Percentiles rank a stretch among this genome's conserved stretches.
Evolutionary conservation across 2,113 vertebrate genomes (phyloP).

Genomic region (Choloepus hoffmanni): DNA sequence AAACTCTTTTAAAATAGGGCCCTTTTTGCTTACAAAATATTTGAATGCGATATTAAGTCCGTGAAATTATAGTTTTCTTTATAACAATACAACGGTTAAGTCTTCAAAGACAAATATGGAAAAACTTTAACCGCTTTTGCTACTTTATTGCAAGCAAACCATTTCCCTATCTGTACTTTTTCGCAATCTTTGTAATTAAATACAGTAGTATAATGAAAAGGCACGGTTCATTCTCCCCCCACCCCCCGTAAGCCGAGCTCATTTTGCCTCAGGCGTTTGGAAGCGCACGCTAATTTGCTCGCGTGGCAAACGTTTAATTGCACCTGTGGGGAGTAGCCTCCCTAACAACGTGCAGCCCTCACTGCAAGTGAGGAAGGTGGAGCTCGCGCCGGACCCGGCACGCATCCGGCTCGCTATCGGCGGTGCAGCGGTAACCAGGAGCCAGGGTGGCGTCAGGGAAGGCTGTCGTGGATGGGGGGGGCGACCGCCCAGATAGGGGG

Average conservation of each 20-base stretch:
- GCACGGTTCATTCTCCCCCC: neutral
- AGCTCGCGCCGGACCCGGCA: neutral
- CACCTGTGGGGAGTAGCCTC: slow-evolving; percentile 44
- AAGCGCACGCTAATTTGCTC: slow-evolving; percentile 55
- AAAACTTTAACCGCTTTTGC: slow-evolving; percentile 47
- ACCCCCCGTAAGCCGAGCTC: neutral
- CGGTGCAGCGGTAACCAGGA: accelerated
- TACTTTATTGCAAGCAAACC: slow-evolving; percentile 66
- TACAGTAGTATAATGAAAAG: neutral
- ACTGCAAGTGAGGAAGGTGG: neutral
- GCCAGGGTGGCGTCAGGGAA: neutral
- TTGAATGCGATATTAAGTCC: slow-evolving; percentile 3
- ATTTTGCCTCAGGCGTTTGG: neutral
- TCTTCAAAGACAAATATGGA: slow-evolving; percentile 60
- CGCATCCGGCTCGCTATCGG: neutral
- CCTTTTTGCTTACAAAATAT: slow-evolving; percentile 37
- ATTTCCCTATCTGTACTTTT: slow-evolving; percentile 45
- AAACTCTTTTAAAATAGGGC: slow-evolving; percentile 39
- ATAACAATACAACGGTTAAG: slow-evolving; percentile 29
- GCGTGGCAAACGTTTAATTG: slow-evolving; percentile 23
- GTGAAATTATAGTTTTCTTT: slow-evolving; percentile 29
- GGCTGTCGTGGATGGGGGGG: neutral
- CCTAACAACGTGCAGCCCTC: neutral
- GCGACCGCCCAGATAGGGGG: neutral
- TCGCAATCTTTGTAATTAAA: slow-evolving; percentile 59